Evolutionary conservation across 2,797 vertebrate species (phyloP).

Genomic region (Scomberomorus guttatus): DNA sequence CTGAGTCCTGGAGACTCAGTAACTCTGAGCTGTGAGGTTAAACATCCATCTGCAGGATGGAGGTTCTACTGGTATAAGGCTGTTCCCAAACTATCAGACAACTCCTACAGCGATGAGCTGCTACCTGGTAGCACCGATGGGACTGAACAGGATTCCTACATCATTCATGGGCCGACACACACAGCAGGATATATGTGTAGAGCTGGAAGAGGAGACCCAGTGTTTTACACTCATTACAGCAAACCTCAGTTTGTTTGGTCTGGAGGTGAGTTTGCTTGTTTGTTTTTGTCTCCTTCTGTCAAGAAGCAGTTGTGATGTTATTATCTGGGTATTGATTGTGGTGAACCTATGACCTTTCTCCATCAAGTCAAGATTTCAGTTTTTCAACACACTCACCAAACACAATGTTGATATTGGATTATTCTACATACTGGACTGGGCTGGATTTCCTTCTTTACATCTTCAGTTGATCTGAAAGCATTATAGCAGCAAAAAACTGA

Average conservation of each 20-base stretch:
- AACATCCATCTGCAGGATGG: constrained; percentile 54
- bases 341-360: too few species aligned
- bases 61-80: constrained; percentile 66
- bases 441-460: too few species aligned
- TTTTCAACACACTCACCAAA: too few species aligned
- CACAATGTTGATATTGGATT: too few species aligned
- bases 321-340: not conserved
- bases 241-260: constrained; percentile 31
- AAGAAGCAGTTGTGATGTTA: too few species aligned
- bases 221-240: constrained; percentile 9
- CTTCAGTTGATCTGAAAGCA: too few species aligned
- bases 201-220: constrained; percentile 61
- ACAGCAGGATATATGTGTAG: constrained; percentile 63
- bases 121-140: constrained; percentile 40
- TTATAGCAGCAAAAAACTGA: too few species aligned
- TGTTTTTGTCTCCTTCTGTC: not conserved
- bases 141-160: constrained; percentile 34
- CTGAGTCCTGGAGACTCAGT: constrained; percentile 61
- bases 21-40: constrained; percentile 34
- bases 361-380: too few species aligned
- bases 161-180: constrained; percentile 33
- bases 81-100: not conserved
- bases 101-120: constrained; percentile 32
- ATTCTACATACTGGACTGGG: too few species aligned
- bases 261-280: constrained; percentile 40